Evolutionary conservation across 2,888 invertebrate species (phyloP), one percentile per base, ranked within the genome.

Genomic region (Scaptomyza polygonia): DNA sequence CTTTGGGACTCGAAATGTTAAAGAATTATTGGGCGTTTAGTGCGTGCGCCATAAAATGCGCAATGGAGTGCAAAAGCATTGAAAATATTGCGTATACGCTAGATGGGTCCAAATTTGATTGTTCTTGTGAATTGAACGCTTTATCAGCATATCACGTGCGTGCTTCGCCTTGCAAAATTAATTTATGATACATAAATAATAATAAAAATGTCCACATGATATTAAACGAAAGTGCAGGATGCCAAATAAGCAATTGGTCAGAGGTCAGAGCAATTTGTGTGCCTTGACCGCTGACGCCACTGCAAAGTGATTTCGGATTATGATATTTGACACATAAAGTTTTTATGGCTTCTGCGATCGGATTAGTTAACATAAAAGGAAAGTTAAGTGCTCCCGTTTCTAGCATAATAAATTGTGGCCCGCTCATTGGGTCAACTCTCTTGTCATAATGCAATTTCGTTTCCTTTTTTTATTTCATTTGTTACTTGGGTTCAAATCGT

Each of bases 291-390:
- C 29, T 43, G 66, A 42, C 47, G 61, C 56, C 53, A 53, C 58
- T 66, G 76, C 66, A 76, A 76, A 77, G 74, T 78, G 79, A 79
- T 76, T 77, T 79, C 47, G 77, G 74, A 79, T 79, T 79, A 79
- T 79, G 77, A 79, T 77, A 79, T 79, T 79, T 79, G 79, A 70
- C 75, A 79, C 74, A 79, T 70, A 67, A 72, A 65, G 52, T 57
- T 79, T 77, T 74, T 79, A 78, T 75, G 72, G 54, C 44, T 52
- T 6, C 36, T 42, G 61, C 61, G 42, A 70, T 58, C 48, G 58
- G 73, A 70, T 70, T 70, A 59, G 52, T 73, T 59, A 42, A n/a
- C 32, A 53, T 34, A 43, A 40, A 51, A 21, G 21, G 14, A 9
- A 12, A 39, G 18, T 1, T 29, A 11, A 21, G 43, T 21, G 21